These are phyloP conservation scores for Heteromyza rotundicornis DNA, from an alignment of 2,888 invertebrate genomes.

Conservation along the genomic window DNA sequence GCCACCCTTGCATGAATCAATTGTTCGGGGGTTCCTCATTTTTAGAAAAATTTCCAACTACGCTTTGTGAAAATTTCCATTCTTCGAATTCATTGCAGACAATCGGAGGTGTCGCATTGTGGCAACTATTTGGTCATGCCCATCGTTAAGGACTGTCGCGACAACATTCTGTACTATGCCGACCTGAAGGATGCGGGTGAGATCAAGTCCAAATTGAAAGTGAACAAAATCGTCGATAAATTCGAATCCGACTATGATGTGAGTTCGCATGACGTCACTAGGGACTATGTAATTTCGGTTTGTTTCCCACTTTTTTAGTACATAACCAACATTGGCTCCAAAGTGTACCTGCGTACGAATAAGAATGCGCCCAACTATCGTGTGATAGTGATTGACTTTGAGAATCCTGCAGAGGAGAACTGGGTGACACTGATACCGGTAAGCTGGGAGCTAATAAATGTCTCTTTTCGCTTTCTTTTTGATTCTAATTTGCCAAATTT, in stretches of 20 bases:
- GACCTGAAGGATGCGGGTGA: slow-evolving; percentile 72
- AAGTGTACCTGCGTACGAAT: slow-evolving; percentile 89
- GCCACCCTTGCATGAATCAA: too few relatives aligned
- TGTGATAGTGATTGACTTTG: slow-evolving; percentile 82
- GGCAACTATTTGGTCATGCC: slow-evolving; percentile 86
- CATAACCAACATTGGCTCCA: slow-evolving; percentile 83
- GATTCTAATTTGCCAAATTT: slow-evolving; percentile 1
- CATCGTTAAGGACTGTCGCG: slow-evolving; percentile 87
- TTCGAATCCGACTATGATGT: slow-evolving; percentile 95
- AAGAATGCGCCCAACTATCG: slow-evolving; percentile 92
- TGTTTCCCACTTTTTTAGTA: slow-evolving; percentile 69
- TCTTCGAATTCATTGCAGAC: slow-evolving; percentile 72
- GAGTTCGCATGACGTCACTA: slow-evolving; percentile 36
- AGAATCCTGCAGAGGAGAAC: slow-evolving; percentile 73
- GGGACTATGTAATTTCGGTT: slow-evolving; percentile 14
- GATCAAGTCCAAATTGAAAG: slow-evolving; percentile 70
- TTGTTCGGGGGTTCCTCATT: too few relatives aligned
- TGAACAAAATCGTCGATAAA: slow-evolving; percentile 83
- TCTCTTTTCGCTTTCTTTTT: not conserved
- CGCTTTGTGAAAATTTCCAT: too few relatives aligned
- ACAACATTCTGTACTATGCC: slow-evolving; percentile 87
- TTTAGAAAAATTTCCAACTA: too few relatives aligned
- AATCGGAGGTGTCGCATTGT: slow-evolving; percentile 87
- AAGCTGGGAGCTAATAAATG: slow-evolving; percentile 35
- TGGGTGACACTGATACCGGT: slow-evolving; percentile 83